Evolutionary conservation across 1,140 invertebrate species (phyloP), one percentile per base, ranked within the genome.

Genomic region (Atta colombica): DNA sequence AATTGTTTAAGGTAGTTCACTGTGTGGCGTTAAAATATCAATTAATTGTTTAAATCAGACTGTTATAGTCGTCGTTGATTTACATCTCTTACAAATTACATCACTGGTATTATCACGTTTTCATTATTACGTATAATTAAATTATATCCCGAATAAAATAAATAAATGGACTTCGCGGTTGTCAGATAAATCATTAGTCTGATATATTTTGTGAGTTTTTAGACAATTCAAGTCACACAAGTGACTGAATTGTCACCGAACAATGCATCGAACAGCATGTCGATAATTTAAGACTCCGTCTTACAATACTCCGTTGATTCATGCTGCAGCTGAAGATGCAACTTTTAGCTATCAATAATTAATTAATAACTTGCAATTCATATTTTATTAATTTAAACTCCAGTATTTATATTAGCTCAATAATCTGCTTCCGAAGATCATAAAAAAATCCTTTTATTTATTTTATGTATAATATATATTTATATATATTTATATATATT

Each of bases 1-100:
- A 39, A 69, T 80, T 80, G 12, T 66, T 78, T 49, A 63, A 39
- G 58, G 21, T 25, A 66, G 60, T 18, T 77, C 25, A 65, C n/a
- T 49, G 58, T 65, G 58, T 65, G 10, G 25, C 28, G 60, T 63
- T 65, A 31, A 5, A 21, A n/a, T 65, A 78, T 51, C 51, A 78
- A 78, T 78, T 78, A 78, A 78, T 78, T 51, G 72, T 75, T 75
- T 35, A 75, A 74, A 74, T 31, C 28, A 58, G 28, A 74, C 51
- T 39, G 39, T 45, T 45, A 63, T 14, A 45, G 25, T 45, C 16
- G 18, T 21, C 60, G 39, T 77, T 63, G 39, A 77, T 77, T 77
- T 49, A 18, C 58, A 58, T 18, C 74, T 77, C 18, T 66, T 66
- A 66, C 39, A 77, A 77, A 77, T 63, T 61, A 28, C 16, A 77